Conservation (phyloP, 2,888 invertebrate genomes). For the Diarsia brunnea region DNA sequence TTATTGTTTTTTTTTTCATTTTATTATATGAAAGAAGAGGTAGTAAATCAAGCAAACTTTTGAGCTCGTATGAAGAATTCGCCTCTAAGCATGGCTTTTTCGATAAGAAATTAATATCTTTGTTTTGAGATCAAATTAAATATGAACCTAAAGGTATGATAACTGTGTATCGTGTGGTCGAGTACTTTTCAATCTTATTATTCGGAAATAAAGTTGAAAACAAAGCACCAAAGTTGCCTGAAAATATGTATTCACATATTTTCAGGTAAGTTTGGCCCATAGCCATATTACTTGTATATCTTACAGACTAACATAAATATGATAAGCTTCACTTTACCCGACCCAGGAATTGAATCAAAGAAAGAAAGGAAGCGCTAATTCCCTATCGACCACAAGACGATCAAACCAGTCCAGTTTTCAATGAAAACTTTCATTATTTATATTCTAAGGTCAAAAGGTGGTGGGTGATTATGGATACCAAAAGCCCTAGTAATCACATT, state of each 20-base stretch:
- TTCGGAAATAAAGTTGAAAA: no score
- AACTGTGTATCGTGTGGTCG: neutral
- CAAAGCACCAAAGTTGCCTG: no score
- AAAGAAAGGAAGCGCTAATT: neutral
- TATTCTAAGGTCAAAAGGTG: neutral
- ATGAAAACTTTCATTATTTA: neutral
- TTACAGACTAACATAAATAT: no score
- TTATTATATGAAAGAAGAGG: neutral
- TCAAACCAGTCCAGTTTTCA: no score
- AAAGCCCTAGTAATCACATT: conserved; percentile 49
- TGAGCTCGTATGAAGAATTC: neutral
- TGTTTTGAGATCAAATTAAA: neutral
- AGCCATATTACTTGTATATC: no score
- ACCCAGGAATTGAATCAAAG: neutral
- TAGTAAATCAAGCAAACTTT: no score
- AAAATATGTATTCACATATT: no score
- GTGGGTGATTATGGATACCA: conserved; percentile 24
- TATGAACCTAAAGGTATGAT: neutral
- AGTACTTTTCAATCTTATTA: no score
- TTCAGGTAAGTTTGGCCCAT: no score
- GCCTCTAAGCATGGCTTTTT: neutral
- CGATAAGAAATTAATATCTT: neutral
- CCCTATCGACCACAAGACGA: neutral
- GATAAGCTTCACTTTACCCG: no score
- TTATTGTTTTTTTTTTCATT: no score